These are phyloP conservation scores for Eupithecia subfuscata DNA, from an alignment of 2,888 invertebrate species.

Conservation along the genomic window DNA sequence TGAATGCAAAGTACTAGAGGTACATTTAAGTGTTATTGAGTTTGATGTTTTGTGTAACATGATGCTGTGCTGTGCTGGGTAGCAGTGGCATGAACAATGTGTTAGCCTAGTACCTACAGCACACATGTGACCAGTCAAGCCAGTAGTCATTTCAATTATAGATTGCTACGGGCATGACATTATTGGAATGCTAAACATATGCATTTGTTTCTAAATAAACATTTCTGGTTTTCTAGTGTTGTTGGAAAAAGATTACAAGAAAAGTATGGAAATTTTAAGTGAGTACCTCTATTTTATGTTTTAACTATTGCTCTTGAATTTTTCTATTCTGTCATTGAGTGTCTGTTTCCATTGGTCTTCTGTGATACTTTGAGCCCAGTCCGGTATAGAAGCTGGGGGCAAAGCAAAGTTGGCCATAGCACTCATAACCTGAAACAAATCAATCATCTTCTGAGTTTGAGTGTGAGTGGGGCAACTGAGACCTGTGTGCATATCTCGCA, in stretches of 20 bases:
- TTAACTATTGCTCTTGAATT: slow-evolving; percentile 66
- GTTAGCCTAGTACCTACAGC: not conserved
- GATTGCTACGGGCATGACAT: not conserved
- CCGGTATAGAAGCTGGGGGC: slow-evolving; percentile 87
- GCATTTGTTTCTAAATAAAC: not conserved
- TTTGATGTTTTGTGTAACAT: too few species aligned
- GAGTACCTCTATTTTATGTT: slow-evolving; percentile 18
- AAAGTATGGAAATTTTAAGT: slow-evolving; percentile 11
- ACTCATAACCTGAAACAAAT: slow-evolving; percentile 83
- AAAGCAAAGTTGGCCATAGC: slow-evolving; percentile 88
- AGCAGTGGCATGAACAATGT: too few species aligned
- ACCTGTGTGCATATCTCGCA: too few species aligned
- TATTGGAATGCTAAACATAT: not conserved
- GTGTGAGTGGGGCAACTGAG: too few species aligned
- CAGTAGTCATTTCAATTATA: not conserved
- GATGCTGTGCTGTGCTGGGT: too few species aligned
- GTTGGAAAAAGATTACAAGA: not conserved
- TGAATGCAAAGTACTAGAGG: not conserved
- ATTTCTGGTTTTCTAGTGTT: not conserved
- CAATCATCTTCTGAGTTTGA: too few species aligned
- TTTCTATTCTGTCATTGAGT: slow-evolving; percentile 83
- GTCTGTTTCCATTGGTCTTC: slow-evolving; percentile 89
- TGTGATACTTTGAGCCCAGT: slow-evolving; percentile 88
- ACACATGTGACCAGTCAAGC: not conserved
- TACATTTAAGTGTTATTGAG: too few species aligned